Conservation (phyloP, 2,888 invertebrate genomes). For the Acronicta psi region DNA sequence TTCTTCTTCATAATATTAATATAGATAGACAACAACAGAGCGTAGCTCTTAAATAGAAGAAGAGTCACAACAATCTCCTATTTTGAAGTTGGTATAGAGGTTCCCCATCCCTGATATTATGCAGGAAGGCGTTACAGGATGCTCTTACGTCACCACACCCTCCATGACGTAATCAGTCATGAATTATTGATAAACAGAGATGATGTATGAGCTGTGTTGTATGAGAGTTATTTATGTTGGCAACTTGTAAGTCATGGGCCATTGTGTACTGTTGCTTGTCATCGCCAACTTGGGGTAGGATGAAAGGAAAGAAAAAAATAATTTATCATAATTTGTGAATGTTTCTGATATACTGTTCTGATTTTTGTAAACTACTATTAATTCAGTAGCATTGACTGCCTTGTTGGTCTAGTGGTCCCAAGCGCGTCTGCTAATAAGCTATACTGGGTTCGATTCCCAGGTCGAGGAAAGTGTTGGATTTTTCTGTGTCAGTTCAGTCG, state of each 20-base stretch:
- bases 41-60: too few relatives aligned
- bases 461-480: too few relatives aligned
- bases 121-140: constrained; percentile 51
- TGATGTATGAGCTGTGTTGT: constrained; percentile 17
- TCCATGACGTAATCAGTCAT: constrained; percentile 54
- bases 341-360: too few relatives aligned
- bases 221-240: constrained; percentile 24
- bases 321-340: not conserved
- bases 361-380: too few relatives aligned
- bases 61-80: too few relatives aligned
- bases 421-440: too few relatives aligned
- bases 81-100: not conserved
- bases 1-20: too few relatives aligned
- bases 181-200: constrained; percentile 50
- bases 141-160: constrained; percentile 40
- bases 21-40: too few relatives aligned
- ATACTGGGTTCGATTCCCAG: too few relatives aligned
- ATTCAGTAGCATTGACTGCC: too few relatives aligned
- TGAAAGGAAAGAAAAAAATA: constrained; percentile 4
- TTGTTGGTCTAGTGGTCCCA: too few relatives aligned
- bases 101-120: constrained; percentile 11
- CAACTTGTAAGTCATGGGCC: constrained; percentile 31
- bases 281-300: constrained; percentile 7
- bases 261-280: constrained; percentile 26
- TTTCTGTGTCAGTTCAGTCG: too few relatives aligned